These are phyloP conservation scores for Ptychodera flava DNA, from an alignment of 35 echinoderm and acorn worm species.

Conservation along the genomic window DNA sequence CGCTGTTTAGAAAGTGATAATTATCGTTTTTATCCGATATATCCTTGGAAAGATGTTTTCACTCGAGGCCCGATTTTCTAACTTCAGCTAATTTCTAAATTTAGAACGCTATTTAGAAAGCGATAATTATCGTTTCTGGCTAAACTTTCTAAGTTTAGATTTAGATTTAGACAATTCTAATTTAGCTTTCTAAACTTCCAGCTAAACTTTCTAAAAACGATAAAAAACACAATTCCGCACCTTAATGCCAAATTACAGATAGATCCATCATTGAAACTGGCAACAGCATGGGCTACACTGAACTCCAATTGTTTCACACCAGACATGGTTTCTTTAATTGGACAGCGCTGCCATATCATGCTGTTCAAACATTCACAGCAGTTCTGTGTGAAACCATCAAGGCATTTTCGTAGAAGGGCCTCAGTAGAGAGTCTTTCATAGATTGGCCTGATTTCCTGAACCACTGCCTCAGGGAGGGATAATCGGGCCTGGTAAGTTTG, in stretches of 20 bases:
- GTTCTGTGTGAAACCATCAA: conserved; percentile 29
- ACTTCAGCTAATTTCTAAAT: too few relatives aligned
- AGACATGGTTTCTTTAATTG: conserved; percentile 6
- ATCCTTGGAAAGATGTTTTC: too few relatives aligned
- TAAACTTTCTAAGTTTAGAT: too few relatives aligned
- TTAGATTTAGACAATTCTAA: too few relatives aligned
- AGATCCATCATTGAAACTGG: conserved; percentile 37
- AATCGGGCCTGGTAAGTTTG: conserved; percentile 4
- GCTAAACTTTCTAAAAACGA: too few relatives aligned
- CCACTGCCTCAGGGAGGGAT: background rate
- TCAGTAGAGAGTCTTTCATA: background rate
- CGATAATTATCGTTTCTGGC: too few relatives aligned
- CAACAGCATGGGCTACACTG: conserved; percentile 17
- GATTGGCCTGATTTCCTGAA: conserved; percentile 13
- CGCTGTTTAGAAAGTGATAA: too few relatives aligned
- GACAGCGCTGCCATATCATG: conserved; percentile 17
- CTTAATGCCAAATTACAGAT: background rate
- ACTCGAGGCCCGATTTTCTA: too few relatives aligned
- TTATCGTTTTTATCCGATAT: too few relatives aligned
- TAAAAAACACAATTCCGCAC: too few relatives aligned
- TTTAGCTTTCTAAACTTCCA: too few relatives aligned
- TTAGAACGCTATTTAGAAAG: too few relatives aligned
- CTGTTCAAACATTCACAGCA: conserved; percentile 14
- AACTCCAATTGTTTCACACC: background rate
- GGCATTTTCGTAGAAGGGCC: background rate